Conservation (phyloP, 1,140 invertebrate species). For the Papilio machaon region DNA sequence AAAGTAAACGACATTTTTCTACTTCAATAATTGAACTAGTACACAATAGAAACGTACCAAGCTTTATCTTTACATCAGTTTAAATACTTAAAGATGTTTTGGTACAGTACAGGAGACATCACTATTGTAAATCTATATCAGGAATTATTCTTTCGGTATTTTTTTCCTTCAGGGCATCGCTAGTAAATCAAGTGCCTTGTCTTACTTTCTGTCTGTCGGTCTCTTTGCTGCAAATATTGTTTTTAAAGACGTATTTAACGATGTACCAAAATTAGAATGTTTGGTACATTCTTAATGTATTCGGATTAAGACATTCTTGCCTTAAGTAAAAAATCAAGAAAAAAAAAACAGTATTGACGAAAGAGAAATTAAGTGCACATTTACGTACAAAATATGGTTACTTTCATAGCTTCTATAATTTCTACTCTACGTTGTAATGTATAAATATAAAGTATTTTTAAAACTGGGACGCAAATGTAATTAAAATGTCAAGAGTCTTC, state of each 20-base stretch:
- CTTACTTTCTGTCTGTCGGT: slow-evolving; percentile 57
- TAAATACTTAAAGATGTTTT: background rate
- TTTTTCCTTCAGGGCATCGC: slow-evolving; percentile 52
- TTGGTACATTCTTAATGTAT: slow-evolving; percentile 21
- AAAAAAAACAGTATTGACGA: background rate
- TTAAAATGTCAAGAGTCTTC: background rate
- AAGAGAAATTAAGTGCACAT: background rate
- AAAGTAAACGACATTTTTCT: too few relatives aligned
- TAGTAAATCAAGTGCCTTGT: slow-evolving; percentile 70
- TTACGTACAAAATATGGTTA: background rate
- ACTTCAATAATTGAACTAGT: too few relatives aligned
- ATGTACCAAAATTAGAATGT: slow-evolving; percentile 49
- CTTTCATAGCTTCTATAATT: background rate
- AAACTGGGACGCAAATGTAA: background rate
- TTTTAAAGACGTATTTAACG: slow-evolving; percentile 67
- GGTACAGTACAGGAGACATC: slow-evolving; percentile 5
- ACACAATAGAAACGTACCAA: background rate
- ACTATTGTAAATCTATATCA: slow-evolving; percentile 26
- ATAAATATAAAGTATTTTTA: background rate
- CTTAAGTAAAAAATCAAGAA: background rate
- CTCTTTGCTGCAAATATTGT: slow-evolving; percentile 63
- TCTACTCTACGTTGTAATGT: background rate
- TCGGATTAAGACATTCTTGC: background rate
- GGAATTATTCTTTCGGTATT: slow-evolving; percentile 36
- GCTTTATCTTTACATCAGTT: slow-evolving; percentile 34